Conservation (phyloP, 2,888 invertebrate species). For the Dione vanillae region DNA sequence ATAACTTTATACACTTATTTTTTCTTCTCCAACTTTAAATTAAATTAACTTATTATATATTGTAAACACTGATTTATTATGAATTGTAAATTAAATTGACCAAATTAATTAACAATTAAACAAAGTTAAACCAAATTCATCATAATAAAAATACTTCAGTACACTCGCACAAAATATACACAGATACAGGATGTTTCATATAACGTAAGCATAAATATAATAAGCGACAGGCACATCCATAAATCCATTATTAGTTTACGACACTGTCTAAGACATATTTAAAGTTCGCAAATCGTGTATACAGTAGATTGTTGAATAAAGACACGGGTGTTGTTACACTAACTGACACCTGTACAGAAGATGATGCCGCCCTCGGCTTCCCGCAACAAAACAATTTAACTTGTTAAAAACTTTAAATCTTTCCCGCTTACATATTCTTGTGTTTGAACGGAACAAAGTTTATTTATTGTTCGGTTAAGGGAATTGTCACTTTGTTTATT, state of each 20-base stretch:
- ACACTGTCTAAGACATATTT: conserved; percentile 9
- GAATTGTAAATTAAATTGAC: too few relatives aligned
- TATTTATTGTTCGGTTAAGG: conserved; percentile 24
- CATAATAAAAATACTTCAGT: conserved; percentile 1
- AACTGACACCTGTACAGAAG: conserved; percentile 46
- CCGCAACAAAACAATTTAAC: conserved; percentile 47
- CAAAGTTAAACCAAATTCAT: background rate
- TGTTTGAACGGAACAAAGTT: conserved; percentile 24
- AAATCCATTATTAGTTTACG: conserved; percentile 12
- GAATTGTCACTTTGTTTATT: conserved; percentile 10
- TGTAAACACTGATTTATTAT: too few relatives aligned
- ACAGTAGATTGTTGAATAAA: background rate
- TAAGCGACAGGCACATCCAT: background rate
- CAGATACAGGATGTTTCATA: background rate
- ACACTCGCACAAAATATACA: background rate
- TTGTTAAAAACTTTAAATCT: conserved; percentile 48
- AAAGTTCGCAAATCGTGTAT: conserved; percentile 10
- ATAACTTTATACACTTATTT: too few relatives aligned
- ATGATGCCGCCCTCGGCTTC: conserved; percentile 39
- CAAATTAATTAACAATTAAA: background rate
- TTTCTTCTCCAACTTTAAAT: too few relatives aligned
- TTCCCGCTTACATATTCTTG: conserved; percentile 42
- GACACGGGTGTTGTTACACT: conserved; percentile 44
- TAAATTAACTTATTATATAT: too few relatives aligned
- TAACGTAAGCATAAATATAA: conserved; percentile 13